Base-by-base conservation (phyloP, 2,888 invertebrate genomes). In the Euzetes globulus region DNA sequence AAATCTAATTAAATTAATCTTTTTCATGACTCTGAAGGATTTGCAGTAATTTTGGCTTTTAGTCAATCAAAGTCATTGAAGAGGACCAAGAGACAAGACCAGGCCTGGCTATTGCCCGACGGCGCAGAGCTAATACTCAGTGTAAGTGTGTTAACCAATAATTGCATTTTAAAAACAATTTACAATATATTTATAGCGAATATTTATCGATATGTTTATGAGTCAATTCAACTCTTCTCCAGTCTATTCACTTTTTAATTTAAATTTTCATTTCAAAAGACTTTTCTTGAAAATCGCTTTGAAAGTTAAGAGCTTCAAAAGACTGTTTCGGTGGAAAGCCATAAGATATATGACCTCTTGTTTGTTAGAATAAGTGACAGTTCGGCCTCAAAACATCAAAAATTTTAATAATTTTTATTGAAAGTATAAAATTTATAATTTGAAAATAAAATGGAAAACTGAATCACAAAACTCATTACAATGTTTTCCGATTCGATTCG, bases 21-120 rank as follows among this genome's bases (percentile, higher is more conserved):
- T 41, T 58, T 27, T 58, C 3, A 29, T 58, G 1, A 22, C 11
- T 11, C 47, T 41, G 41, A 25, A 70, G 70, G 70, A 25, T 70
- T 70, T 70, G 70, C 70, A 70, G 13, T 70, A 41, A 25, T 70
- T 19, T 70, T 70, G 70, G 15, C 70, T 45, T 70, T 70, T 15
- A 70, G 47, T 70, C 68, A 68, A 68, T 70, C 70, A 70, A 70
- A 70, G 15, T 45, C 70, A 47, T n/a, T 70, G 70, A 70, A 70
- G 15, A 19, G 47, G 11, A 58, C 7, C 33, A 70, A 47, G n/a
- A 6, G 70, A 45, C 22, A 63, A 63, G 11, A 9, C 25, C 33
- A 45, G 70, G 70, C 70, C 41, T 70, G 70, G 70, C 19, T 47
- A 6, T 70, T 70, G 27, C 70, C 70, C 7, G 70, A 70, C 45